These are phyloP conservation scores for Polypterus senegalus DNA, from an alignment of 2,113 vertebrate genomes.

Conservation along the genomic window DNA sequence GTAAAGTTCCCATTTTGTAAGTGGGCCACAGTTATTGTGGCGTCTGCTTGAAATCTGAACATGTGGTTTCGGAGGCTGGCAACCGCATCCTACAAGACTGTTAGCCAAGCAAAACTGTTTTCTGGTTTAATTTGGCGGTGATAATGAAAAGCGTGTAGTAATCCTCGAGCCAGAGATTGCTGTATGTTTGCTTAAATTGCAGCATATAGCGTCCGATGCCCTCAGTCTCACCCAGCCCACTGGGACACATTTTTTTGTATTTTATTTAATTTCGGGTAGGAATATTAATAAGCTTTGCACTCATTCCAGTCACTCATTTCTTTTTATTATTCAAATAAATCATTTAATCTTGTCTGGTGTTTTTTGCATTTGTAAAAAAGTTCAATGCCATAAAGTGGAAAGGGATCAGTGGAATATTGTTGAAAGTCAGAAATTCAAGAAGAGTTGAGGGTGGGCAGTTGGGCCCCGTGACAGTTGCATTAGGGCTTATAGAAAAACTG, in stretches of 20 bases:
- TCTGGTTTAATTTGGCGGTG: slow-evolving; percentile 49
- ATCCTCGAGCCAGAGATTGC: slow-evolving; percentile 40
- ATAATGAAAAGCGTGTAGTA: slow-evolving; percentile 57
- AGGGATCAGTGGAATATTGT: too few species aligned
- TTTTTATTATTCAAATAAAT: too few species aligned
- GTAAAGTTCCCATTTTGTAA: slow-evolving; percentile 19
- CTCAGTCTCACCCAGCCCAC: neutral
- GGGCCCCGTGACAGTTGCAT: too few species aligned
- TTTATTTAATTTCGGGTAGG: too few species aligned
- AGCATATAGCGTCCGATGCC: slow-evolving; percentile 12
- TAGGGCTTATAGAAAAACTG: too few species aligned
- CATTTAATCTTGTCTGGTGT: too few species aligned
- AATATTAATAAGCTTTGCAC: too few species aligned
- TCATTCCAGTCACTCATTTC: too few species aligned
- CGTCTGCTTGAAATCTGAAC: slow-evolving; percentile 49
- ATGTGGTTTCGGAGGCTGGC: slow-evolving; percentile 50
- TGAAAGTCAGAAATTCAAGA: too few species aligned
- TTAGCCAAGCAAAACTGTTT: slow-evolving; percentile 63
- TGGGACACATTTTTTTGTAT: neutral
- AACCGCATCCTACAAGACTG: slow-evolving; percentile 62
- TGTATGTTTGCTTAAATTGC: slow-evolving; percentile 59
- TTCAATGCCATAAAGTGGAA: too few species aligned
- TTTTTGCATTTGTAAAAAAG: too few species aligned
- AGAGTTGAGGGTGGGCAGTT: too few species aligned
- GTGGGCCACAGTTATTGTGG: slow-evolving; percentile 28